A percentile compares a stretch with the other conserved stretches of the same genome.
Evolutionary conservation across 2,888 invertebrate species (phyloP).

Genomic region (Dasypogon diadema): DNA sequence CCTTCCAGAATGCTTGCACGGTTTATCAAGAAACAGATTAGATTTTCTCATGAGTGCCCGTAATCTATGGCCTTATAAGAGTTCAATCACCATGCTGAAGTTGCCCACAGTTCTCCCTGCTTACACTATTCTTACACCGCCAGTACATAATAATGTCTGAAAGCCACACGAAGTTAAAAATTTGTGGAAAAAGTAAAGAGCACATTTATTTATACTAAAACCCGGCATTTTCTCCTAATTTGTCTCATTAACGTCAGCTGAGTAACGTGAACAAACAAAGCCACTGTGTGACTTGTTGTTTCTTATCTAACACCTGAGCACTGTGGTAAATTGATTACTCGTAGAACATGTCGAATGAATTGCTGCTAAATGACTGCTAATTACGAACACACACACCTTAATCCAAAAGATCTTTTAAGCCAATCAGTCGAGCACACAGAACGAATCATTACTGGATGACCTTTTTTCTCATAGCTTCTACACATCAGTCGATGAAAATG

Average conservation of each 20-base stretch:
- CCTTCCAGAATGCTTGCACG: too few relatives aligned
- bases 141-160: too few relatives aligned
- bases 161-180: too few relatives aligned
- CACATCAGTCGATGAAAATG: neutral
- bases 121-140: too few relatives aligned
- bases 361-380: slow-evolving; percentile 37
- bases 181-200: too few relatives aligned
- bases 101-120: too few relatives aligned
- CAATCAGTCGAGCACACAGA: neutral
- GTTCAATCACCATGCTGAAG: too few relatives aligned
- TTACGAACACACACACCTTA: slow-evolving; percentile 34
- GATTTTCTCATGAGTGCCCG: too few relatives aligned
- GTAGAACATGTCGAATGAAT: slow-evolving; percentile 9
- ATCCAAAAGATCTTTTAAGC: slow-evolving; percentile 4
- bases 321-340: slow-evolving; percentile 21
- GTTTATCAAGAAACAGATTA: too few relatives aligned
- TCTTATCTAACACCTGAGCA: neutral
- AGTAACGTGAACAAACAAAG: neutral
- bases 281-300: neutral
- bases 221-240: too few relatives aligned
- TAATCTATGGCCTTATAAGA: too few relatives aligned
- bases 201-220: too few relatives aligned
- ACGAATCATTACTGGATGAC: slow-evolving; percentile 21
- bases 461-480: neutral
- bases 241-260: neutral